phyloP scores from a whole-genome alignment of 2,797 vertebrate species.

The Numenius phaeopus region DNA sequence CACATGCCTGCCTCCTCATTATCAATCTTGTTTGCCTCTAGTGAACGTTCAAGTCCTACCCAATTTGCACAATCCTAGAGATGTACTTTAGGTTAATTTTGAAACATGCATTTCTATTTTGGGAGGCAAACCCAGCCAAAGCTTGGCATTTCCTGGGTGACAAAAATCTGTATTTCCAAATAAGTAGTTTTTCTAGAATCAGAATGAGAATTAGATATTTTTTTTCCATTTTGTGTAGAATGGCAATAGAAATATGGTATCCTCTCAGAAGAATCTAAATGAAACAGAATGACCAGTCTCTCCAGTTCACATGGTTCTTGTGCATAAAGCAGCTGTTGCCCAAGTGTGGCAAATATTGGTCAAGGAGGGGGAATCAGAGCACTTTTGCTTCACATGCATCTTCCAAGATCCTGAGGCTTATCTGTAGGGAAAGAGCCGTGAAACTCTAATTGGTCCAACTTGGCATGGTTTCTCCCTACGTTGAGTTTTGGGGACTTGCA shows the following conservation, averaged over 20 bases:
- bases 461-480: fast-evolving
- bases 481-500: background rate
- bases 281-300: background rate
- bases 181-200: background rate
- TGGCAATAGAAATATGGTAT: fast-evolving
- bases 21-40: background rate
- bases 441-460: background rate
- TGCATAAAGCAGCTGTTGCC: background rate
- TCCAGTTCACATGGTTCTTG: background rate
- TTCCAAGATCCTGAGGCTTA: background rate
- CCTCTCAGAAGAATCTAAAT: background rate
- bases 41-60: background rate
- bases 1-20: background rate
- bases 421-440: background rate
- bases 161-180: background rate
- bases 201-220: fast-evolving
- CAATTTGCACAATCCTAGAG: background rate
- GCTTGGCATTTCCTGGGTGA: background rate
- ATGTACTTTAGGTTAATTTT: background rate
- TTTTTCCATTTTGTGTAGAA: background rate
- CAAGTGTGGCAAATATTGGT: background rate
- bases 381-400: background rate
- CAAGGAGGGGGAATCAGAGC: background rate
- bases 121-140: background rate
- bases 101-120: fast-evolving